Evolutionary conservation across 2,113 vertebrate species (phyloP), one percentile per base, ranked within the genome.

Genomic region (Lota lota): DNA sequence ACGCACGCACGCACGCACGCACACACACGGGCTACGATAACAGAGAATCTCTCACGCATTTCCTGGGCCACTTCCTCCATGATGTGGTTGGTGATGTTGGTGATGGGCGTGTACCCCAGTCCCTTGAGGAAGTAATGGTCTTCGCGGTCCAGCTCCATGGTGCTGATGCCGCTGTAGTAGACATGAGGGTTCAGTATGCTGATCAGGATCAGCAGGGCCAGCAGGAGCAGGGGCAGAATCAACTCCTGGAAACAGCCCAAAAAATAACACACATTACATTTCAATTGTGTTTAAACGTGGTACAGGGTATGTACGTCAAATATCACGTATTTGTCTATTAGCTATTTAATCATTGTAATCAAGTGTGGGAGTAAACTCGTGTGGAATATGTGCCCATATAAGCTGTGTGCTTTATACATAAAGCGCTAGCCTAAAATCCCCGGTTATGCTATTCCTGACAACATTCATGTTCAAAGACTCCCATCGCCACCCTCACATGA

Each of bases 31-130:
- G 33, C 1, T 17, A 22, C 47, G 8, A 57, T 47, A 1, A 60
- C 6, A 58, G 6, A 18, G 61, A 17, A 58, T 7, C 15, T 84
- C 91, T 87, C 69, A 93, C 92, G 75, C 80, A 93, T 82, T 20
- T 79, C 69, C 0, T 80, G 83, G 11, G 91, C 91, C 77, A 94
- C 92, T 75, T 91, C 93, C 0, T 84, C 91, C 94, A 97, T 96
- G 20, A 96, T 93, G 47, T 50, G 73, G 67, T 51, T 91, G 73
- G 94, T 93, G 83, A 86, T 14, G 75, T 79, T 87, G 1, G 85
- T 94, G 2, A 86, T 88, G 0, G 93, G 93, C 0, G 92, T 93
- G 89, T 91, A 96, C 0, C 79, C 58, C 12, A 95, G 85, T 53
- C 80, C 83, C 54, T 87, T 91, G 63, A 91, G 19, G 33, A 75